Percentiles rank a stretch among this genome's conserved stretches.
Conservation (phyloP, 2,797 vertebrate genomes). For the Pogonophryne albipinna region DNA sequence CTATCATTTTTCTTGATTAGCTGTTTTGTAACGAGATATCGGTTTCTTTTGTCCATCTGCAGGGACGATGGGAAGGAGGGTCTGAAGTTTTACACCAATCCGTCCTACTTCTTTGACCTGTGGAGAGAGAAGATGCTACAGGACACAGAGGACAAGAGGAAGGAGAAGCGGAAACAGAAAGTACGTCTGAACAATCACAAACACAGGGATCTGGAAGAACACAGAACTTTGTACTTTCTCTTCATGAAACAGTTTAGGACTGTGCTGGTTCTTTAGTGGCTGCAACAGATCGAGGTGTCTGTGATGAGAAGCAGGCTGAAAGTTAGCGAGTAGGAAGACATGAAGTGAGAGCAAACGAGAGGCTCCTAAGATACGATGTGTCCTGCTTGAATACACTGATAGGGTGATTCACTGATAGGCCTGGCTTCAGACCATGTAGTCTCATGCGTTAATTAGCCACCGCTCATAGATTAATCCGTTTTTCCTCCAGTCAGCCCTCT, state of each 20-base stretch:
- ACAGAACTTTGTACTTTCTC: not conserved
- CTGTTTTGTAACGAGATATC: not conserved
- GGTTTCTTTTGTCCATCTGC: constrained; percentile 28
- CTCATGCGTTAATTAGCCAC: constrained; percentile 62
- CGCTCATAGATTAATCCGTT: constrained; percentile 56
- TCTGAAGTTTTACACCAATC: constrained; percentile 98
- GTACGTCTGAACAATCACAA: constrained; percentile 72
- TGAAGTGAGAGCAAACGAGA: constrained; percentile 12
- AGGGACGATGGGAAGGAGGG: constrained; percentile 98
- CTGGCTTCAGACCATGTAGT: constrained; percentile 35
- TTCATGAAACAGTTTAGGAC: not conserved
- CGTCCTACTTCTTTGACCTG: constrained; percentile 98
- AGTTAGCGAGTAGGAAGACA: constrained; percentile 14
- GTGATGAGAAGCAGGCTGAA: not conserved
- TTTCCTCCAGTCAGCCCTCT: constrained; percentile 54
- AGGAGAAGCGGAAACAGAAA: constrained; percentile 98
- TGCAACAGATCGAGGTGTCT: not conserved
- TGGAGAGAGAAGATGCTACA: constrained; percentile 99
- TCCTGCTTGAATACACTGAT: constrained; percentile 43
- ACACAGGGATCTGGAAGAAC: not conserved
- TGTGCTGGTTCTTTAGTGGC: not conserved
- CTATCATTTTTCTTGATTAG: too few relatives aligned
- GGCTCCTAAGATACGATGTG: constrained; percentile 30
- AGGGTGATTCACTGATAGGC: constrained; percentile 37
- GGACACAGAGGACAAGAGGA: constrained; percentile 98